Evolutionary conservation across 35 echinoderm and acorn worm species (phyloP).

Genomic region (Hemicentrotus pulcherrimus): DNA sequence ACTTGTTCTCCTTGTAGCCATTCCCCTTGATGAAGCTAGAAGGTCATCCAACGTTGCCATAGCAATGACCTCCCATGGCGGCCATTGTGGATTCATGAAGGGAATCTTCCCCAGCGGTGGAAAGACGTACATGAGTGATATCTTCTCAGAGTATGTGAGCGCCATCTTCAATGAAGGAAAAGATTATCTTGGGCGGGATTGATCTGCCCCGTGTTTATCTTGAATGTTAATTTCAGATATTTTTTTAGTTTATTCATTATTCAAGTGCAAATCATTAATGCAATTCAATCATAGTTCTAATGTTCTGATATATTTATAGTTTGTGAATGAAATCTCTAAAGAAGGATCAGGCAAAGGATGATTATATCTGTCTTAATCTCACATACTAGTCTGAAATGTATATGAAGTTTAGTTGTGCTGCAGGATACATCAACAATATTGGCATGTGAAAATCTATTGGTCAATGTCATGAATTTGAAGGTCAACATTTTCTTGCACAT

Average conservation of each 20-base stretch:
- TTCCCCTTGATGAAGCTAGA: constrained; percentile 59
- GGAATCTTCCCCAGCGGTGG: constrained; percentile 54
- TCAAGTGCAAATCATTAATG: not conserved
- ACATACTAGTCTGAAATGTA: no score
- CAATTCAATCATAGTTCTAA: not conserved
- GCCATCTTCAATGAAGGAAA: constrained; percentile 59
- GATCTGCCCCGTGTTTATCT: not conserved
- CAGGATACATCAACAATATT: no score
- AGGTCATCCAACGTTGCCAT: constrained; percentile 44
- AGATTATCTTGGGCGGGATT: not conserved
- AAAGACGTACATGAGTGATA: constrained; percentile 50
- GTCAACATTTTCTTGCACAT: no score
- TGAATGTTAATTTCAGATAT: no score
- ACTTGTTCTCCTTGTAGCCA: constrained; percentile 47
- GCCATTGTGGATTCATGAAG: constrained; percentile 70
- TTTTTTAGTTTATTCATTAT: not conserved
- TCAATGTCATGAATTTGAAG: no score
- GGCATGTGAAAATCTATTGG: no score
- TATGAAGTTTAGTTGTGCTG: no score
- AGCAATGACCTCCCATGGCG: constrained; percentile 57
- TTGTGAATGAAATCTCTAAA: no score
- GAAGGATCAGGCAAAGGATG: no score
- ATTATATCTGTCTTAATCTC: no score
- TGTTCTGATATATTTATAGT: no score
- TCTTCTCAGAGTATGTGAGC: constrained; percentile 56